These are phyloP conservation scores for Vanessa atalanta DNA, from an alignment of 1,140 invertebrate genomes.

Conservation along the genomic window DNA sequence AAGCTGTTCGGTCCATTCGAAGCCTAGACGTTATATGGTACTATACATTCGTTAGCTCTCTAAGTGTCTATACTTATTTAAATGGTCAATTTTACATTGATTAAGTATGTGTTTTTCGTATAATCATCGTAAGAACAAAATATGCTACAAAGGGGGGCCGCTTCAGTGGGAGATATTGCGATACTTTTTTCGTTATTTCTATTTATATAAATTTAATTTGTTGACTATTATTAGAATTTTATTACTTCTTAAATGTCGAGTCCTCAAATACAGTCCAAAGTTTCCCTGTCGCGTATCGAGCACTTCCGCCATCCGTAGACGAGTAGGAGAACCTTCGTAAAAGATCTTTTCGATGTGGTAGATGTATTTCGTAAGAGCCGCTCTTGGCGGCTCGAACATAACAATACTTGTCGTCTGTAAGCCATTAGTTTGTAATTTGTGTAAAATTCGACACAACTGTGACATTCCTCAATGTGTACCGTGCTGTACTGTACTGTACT, in stretches of 20 bases:
- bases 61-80: constrained; percentile 31
- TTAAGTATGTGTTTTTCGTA: constrained; percentile 18
- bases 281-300: no score
- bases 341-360: no score
- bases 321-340: no score
- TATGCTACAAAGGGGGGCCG: constrained; percentile 19
- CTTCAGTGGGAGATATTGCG: neutral
- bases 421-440: neutral
- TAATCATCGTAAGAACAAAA: neutral
- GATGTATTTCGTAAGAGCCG: no score
- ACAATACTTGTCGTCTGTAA: neutral
- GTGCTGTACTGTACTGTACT: neutral
- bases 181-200: neutral
- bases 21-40: constrained; percentile 34
- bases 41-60: constrained; percentile 29
- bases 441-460: neutral
- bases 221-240: neutral
- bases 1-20: constrained; percentile 21
- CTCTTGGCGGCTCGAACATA: neutral
- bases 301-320: no score
- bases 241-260: neutral
- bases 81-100: constrained; percentile 31
- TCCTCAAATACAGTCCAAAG: neutral
- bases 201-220: neutral
- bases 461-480: constrained; percentile 1